Conservation (phyloP, 2,797 vertebrate genomes). For the Channallabes apus region DNA sequence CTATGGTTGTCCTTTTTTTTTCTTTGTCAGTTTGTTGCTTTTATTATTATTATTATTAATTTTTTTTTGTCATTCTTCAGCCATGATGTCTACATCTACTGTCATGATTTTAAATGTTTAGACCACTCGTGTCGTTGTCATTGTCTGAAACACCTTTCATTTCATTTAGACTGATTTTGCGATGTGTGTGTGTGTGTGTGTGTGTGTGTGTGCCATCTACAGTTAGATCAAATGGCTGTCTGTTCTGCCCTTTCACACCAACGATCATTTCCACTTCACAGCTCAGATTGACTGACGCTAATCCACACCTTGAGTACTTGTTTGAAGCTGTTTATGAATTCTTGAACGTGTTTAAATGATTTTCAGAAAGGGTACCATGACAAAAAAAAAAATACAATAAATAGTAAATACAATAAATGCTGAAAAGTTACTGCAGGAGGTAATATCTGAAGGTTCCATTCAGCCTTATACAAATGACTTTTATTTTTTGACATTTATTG, state of each 20-base stretch:
- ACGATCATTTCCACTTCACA: slow-evolving; percentile 19
- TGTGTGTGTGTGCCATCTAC: slow-evolving; percentile 13
- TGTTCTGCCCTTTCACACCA: slow-evolving; percentile 5
- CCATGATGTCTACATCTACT: slow-evolving; percentile 46
- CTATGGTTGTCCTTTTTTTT: slow-evolving; percentile 54
- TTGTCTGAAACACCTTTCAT: not conserved
- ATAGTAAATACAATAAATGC: slow-evolving; percentile 8
- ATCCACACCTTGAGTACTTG: not conserved
- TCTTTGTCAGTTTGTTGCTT: slow-evolving; percentile 41
- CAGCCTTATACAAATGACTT: not conserved
- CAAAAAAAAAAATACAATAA: too few species aligned
- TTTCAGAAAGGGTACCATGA: slow-evolving; percentile 56
- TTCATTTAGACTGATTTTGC: slow-evolving; percentile 47
- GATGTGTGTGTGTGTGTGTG: not conserved
- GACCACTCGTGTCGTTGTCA: too few species aligned
- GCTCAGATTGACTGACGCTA: slow-evolving; percentile 12
- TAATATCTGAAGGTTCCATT: not conserved
- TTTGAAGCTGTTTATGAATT: slow-evolving; percentile 18
- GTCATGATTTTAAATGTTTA: slow-evolving; percentile 21
- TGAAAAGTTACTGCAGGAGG: not conserved
- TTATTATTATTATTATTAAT: not conserved
- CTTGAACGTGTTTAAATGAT: slow-evolving; percentile 22
- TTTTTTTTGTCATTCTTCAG: slow-evolving; percentile 38
- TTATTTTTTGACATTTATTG: slow-evolving; percentile 18
- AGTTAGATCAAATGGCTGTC: slow-evolving; percentile 2